Conservation (phyloP, 1,140 invertebrate genomes). For the Caenorhabditis brenneri region DNA sequence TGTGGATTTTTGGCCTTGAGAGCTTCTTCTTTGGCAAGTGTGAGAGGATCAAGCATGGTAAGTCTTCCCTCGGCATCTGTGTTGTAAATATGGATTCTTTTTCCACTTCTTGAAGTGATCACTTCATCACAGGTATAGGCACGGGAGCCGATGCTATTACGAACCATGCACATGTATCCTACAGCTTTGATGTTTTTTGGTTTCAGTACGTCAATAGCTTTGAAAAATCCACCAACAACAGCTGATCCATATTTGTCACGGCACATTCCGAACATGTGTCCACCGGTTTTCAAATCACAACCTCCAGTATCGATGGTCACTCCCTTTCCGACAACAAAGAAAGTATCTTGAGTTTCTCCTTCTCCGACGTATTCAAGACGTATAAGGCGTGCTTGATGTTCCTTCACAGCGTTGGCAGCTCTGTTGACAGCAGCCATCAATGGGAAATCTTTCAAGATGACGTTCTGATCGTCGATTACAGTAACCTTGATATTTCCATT, state of each 20-base stretch:
- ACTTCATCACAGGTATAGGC: conserved; percentile 70
- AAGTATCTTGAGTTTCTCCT: conserved; percentile 78
- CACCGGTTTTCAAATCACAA: conserved; percentile 72
- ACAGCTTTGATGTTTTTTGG: conserved; percentile 85
- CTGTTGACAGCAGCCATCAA: conserved; percentile 87
- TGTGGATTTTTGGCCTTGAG: conserved; percentile 79
- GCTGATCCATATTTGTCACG: conserved; percentile 96
- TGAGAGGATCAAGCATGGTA: conserved; percentile 91
- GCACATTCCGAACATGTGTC: conserved; percentile 90
- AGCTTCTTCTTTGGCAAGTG: conserved; percentile 75
- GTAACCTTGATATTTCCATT: conserved; percentile 77
- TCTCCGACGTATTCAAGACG: conserved; percentile 82
- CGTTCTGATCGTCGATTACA: conserved; percentile 78
- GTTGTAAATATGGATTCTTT: conserved; percentile 84
- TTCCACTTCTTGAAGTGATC: conserved; percentile 83
- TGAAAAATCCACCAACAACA: conserved; percentile 89
- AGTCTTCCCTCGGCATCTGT: conserved; percentile 94
- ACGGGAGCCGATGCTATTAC: conserved; percentile 84
- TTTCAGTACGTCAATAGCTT: conserved; percentile 78
- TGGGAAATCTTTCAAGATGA: conserved; percentile 82
- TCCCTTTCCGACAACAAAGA: conserved; percentile 91
- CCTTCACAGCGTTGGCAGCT: conserved; percentile 76
- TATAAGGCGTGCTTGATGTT: conserved; percentile 80
- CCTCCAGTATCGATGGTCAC: conserved; percentile 85
- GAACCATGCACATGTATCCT: conserved; percentile 83